A percentile compares a stretch with the other conserved stretches of the same genome.
Conservation (phyloP, 2,113 vertebrate genomes). For the Rhynchomys soricoides region DNA sequence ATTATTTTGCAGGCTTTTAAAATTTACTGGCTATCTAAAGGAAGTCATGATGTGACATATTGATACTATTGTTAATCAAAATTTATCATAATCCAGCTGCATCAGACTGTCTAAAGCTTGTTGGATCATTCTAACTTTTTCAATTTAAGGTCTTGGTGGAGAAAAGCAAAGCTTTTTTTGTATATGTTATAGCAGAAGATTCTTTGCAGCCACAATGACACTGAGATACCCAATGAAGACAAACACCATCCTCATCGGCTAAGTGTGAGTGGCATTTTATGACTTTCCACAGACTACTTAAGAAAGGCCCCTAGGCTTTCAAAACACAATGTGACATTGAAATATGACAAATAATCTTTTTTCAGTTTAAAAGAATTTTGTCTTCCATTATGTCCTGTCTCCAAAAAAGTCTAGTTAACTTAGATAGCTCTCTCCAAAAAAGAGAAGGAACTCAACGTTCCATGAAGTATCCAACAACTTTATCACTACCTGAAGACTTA, state of each 20-base stretch:
- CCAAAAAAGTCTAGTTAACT: neutral
- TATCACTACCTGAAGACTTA: neutral
- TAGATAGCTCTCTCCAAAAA: neutral
- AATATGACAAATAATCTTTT: conserved; percentile 49
- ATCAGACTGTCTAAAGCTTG: neutral
- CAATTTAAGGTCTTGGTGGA: neutral
- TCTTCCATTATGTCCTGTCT: neutral
- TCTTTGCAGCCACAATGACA: neutral
- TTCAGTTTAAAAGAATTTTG: conserved; percentile 21
- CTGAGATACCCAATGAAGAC: neutral
- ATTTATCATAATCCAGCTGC: neutral
- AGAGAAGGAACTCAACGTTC: neutral
- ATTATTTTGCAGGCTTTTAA: conserved; percentile 4
- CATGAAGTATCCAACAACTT: neutral
- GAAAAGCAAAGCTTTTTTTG: neutral
- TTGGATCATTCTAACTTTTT: neutral
- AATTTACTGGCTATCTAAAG: neutral
- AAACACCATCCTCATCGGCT: neutral
- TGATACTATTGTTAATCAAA: neutral
- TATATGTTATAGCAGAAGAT: neutral
- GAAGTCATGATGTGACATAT: neutral
- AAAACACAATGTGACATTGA: conserved; percentile 57
- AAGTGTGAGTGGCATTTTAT: conserved; percentile 45
- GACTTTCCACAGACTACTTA: conserved; percentile 45
- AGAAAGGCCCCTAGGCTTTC: conserved; percentile 48